Percentiles rank a stretch among this genome's conserved stretches.
Conservation (phyloP, 2,888 invertebrate genomes). For the Ptycholaimellus sp. region DNA sequence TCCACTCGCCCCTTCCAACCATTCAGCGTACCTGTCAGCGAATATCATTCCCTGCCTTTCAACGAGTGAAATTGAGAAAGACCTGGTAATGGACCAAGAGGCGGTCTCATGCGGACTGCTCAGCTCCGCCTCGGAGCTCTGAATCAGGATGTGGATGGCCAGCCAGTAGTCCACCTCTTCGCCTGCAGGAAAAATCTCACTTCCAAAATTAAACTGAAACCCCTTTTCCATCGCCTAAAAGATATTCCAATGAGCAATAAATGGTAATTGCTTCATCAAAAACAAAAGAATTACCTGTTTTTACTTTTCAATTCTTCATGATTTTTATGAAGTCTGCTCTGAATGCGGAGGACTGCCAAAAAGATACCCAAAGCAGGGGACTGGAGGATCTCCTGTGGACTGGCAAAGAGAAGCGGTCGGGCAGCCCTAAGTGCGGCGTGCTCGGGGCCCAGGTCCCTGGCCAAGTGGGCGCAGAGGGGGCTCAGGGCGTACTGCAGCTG, state of each 20-base stretch:
- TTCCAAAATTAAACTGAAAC: too few relatives aligned
- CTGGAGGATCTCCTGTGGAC: slow-evolving; percentile 24
- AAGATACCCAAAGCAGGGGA: slow-evolving; percentile 24
- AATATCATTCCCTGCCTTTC: not conserved
- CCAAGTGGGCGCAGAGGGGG: slow-evolving; percentile 31
- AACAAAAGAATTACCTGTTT: too few relatives aligned
- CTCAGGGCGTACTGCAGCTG: slow-evolving; percentile 38
- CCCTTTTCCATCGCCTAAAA: too few relatives aligned
- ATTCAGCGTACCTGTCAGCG: slow-evolving; percentile 11
- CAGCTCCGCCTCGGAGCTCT: slow-evolving; percentile 41
- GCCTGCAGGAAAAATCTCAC: too few relatives aligned
- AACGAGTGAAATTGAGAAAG: not conserved
- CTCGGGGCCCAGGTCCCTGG: slow-evolving; percentile 42
- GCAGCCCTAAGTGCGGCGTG: slow-evolving; percentile 51
- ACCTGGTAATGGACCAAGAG: slow-evolving; percentile 12
- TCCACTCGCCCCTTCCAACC: slow-evolving; percentile 14
- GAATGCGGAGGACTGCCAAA: too few relatives aligned
- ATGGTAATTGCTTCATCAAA: too few relatives aligned
- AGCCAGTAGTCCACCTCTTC: slow-evolving; percentile 47
- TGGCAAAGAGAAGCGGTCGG: slow-evolving; percentile 37
- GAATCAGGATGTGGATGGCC: slow-evolving; percentile 38
- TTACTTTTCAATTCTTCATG: too few relatives aligned
- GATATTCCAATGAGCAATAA: too few relatives aligned
- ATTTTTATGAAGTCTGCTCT: too few relatives aligned
- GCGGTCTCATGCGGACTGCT: slow-evolving; percentile 50